Evolutionary conservation across 2,797 vertebrate genomes (phyloP).

Genomic region (Sebastes alutus): DNA sequence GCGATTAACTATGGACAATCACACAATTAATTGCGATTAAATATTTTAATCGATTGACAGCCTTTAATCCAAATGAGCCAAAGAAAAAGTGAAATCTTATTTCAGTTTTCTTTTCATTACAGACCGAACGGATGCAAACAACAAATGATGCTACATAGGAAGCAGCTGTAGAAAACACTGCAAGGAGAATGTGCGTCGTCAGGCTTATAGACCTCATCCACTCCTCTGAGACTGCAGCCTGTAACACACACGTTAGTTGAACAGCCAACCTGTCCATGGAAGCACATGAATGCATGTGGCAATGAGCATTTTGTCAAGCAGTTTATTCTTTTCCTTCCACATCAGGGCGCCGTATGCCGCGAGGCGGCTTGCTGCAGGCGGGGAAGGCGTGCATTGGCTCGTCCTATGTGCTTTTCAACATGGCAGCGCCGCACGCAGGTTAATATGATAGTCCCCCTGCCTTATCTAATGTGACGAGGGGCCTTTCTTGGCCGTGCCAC

Average conservation of each 20-base stretch:
- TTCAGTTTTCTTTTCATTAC: neutral
- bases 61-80: no score
- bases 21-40: no score
- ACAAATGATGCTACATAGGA: neutral
- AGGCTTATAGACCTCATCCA: constrained; percentile 1
- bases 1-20: no score
- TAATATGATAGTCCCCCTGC: constrained; percentile 76
- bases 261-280: constrained; percentile 24
- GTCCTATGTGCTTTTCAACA: constrained; percentile 67
- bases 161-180: neutral
- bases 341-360: neutral
- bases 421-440: constrained; percentile 64
- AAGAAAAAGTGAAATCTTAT: no score
- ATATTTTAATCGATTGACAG: no score
- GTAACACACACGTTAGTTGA: constrained; percentile 2
- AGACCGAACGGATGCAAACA: neutral
- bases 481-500: constrained; percentile 78
- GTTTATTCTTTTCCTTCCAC: constrained; percentile 44
- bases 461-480: constrained; percentile 83
- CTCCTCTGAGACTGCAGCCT: constrained; percentile 14
- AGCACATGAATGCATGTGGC: constrained; percentile 36
- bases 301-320: constrained; percentile 55
- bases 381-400: constrained; percentile 39
- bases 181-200: constrained; percentile 6
- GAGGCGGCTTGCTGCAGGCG: constrained; percentile 45